Base-by-base conservation (phyloP, 1,140 invertebrate species). In the Acyrthosiphon pisum region DNA sequence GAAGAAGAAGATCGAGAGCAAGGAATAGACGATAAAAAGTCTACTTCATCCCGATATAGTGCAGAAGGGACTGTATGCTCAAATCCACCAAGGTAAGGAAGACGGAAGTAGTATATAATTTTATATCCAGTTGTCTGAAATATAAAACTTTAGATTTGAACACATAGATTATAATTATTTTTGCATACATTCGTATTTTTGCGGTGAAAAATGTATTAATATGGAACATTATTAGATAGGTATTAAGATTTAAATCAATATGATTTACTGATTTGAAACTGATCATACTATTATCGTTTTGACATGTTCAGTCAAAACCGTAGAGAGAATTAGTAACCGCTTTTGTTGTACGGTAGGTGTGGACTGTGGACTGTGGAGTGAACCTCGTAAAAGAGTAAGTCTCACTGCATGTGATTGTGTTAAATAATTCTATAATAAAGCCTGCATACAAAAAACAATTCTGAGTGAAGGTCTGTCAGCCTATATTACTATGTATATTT, bases 81-180 rank as follows among this genome's bases (percentile, higher is more conserved):
- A 56, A 93, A 53, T 93, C 91, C 81, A 86, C 91, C 91, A 20
- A 93, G 76, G 91, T 93, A 56, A 93, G 91, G 26, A 83, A 91
- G 1, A 56, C 86, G 91, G 26, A 83, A 91, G 1, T 87, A 83
- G 48, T 50, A 18, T 50, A n/a, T 18, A 7, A n/a, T 46, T 46
- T 46, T 86, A 76, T 14, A 2, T n/a, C n/a, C 14, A n/a, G 60
- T 7, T 76, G 14, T 20, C n/a, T 68, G 0, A 68, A n/a, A n/a
- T 68, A 68, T 68, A 18, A n/a, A 68, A n/a, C 9, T 4, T 68
- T 68, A n/a, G 7, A 18, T n/a, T 68, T 68, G 4, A 68, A n/a
- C 30, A 18, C 30, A 68, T 68, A 68, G 6, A n/a, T 68, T 26
- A 68, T 11, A 30, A 68, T n/a, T 68, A 18, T 68, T 68, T 68